Base-by-base conservation (phyloP, 2,888 invertebrate species). In the Leptogaster cylindrica region DNA sequence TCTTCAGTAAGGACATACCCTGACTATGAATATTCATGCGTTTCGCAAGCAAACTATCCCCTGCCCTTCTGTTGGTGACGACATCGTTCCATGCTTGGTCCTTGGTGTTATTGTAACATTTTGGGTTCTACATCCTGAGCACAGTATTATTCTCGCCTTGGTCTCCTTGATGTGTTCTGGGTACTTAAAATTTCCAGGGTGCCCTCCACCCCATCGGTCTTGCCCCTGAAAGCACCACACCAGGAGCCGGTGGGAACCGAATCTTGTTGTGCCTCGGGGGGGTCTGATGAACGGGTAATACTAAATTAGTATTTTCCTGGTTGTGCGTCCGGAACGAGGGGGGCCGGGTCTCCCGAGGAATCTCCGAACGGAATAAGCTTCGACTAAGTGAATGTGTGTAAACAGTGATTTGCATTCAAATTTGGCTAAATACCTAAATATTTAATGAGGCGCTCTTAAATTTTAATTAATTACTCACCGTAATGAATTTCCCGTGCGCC, bases 21-120 rank as follows among this genome's bases (percentile, higher is more conserved):
- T 64, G 64, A 64, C 64, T 31, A 64, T 64, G 64, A 64, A 64
- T 64, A 64, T 64, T 64, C 48, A 64, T 64, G 64, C 25, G 14
- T 46, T 64, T 28, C 28, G 16, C 28, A 7, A 44, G 27, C 61
- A 14, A 44, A 61, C 44, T 18, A 61, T 28, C 18, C 27, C 14
- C 2, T 27, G 27, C 1, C 27, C 44, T n/a, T n/a, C n/a, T n/a
- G n/a, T n/a, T 14, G 28, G 18, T 18, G 46, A 20, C 46, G 46
- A 46, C 46, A 46, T 25, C 7, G 8, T n/a, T 16, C 10, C 27
- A 3, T n/a, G n/a, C n/a, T n/a, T n/a, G 23, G 12, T 12, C 44
- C 28, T 16, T 25, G 20, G 1, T 27, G 61, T 44, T 16, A 61
- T 44, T 61, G 61, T 44, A 18, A 44, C 28, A 61, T 41, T 44